These are phyloP conservation scores for Macropodus opercularis DNA, from an alignment of 2,797 vertebrate genomes.

Conservation along the genomic window DNA sequence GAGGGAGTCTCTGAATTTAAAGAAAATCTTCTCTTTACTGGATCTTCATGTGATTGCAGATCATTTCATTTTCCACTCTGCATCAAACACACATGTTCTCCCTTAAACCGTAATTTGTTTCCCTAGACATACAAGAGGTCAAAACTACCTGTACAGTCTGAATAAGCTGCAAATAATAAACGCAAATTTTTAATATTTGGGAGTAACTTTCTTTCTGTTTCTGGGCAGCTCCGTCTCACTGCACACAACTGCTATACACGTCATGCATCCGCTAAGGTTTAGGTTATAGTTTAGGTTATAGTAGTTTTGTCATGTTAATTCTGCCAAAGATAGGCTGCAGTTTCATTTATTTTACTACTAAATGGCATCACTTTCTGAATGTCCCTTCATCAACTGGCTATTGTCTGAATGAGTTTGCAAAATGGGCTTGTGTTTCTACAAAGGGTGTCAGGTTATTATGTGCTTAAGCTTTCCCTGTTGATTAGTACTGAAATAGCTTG, in stretches of 20 bases:
- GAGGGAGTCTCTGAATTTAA: background rate
- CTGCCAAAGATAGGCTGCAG: too few species aligned
- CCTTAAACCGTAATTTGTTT: background rate
- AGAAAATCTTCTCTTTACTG: background rate
- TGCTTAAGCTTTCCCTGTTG: conserved; percentile 27
- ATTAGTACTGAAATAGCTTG: conserved; percentile 31
- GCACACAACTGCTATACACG: too few species aligned
- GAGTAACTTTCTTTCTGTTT: too few species aligned
- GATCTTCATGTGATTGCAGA: background rate
- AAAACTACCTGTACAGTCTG: background rate
- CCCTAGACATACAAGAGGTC: background rate
- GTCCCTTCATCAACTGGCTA: background rate
- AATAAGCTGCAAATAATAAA: background rate
- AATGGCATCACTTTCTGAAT: background rate
- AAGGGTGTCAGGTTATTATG: conserved; percentile 19
- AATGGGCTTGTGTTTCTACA: background rate
- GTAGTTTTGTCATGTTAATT: too few species aligned
- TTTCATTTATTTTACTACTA: too few species aligned
- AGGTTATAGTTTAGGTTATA: too few species aligned
- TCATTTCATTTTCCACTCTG: background rate
- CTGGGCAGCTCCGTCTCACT: too few species aligned
- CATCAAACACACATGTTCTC: background rate
- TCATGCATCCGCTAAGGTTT: too few species aligned
- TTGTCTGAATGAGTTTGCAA: background rate
- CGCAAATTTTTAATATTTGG: too few species aligned